Evolutionary conservation across 2,113 vertebrate species (phyloP).

Genomic region (Empidonax alnorum): DNA sequence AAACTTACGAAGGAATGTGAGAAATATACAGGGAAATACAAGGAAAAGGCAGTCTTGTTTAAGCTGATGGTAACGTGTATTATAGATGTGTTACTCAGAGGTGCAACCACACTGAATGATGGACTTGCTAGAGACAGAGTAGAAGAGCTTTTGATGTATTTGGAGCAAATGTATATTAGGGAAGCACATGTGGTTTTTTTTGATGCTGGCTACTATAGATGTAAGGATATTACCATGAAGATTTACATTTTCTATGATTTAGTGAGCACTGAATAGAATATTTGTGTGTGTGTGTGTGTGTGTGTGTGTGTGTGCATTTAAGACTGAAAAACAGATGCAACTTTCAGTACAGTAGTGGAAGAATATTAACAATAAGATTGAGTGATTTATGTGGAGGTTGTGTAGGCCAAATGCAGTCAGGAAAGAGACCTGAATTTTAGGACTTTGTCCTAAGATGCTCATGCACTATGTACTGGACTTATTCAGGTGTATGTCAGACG

Average conservation of each 20-base stretch:
- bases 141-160: background rate
- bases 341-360: background rate
- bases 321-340: background rate
- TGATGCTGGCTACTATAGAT: background rate
- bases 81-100: background rate
- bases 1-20: background rate
- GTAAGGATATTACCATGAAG: background rate
- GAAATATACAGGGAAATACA: background rate
- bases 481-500: background rate
- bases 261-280: background rate
- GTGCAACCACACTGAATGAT: background rate
- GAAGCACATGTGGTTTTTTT: background rate
- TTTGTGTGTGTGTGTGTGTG: rapidly evolving
- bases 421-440: background rate
- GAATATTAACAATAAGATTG: background rate
- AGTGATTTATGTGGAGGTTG: background rate
- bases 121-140: background rate
- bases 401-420: background rate
- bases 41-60: background rate
- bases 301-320: rapidly evolving
- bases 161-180: background rate
- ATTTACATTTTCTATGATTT: background rate
- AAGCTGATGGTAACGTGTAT: background rate
- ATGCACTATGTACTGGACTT: background rate
- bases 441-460: background rate